Evolutionary conservation across 2,797 vertebrate species (phyloP).

Genomic region (Adelosebastes latens): DNA sequence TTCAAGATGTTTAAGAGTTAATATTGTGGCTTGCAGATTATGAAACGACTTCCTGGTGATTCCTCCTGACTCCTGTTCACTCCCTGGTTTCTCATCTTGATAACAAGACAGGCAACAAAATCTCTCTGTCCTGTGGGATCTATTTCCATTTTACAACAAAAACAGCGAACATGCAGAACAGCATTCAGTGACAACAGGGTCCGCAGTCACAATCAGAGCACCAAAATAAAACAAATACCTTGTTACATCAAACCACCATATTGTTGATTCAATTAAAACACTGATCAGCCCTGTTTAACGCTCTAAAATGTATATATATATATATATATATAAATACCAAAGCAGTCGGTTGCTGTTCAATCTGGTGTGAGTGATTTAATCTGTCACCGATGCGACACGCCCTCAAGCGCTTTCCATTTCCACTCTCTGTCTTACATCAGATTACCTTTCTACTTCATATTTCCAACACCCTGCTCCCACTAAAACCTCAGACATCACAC

Average conservation of each 20-base stretch:
- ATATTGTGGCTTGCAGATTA: neutral
- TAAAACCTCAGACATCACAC: slow-evolving; percentile 23
- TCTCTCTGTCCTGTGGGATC: neutral
- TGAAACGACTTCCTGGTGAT: neutral
- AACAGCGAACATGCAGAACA: neutral
- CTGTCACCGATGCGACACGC: neutral
- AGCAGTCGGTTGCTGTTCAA: neutral
- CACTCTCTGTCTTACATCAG: neutral
- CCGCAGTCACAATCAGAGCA: neutral
- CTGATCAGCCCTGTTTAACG: neutral
- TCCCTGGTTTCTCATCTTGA: neutral
- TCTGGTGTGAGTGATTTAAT: neutral
- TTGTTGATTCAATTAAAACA: neutral
- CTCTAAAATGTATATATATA: neutral
- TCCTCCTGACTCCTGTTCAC: neutral
- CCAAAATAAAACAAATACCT: neutral
- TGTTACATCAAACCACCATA: neutral
- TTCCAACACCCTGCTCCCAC: neutral
- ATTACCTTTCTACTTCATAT: neutral
- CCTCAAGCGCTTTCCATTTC: slow-evolving; percentile 11
- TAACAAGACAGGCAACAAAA: neutral
- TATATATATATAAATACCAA: neutral
- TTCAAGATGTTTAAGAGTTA: neutral
- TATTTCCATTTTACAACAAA: slow-evolving; percentile 9
- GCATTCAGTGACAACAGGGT: neutral